Evolutionary conservation across 1,140 invertebrate genomes (phyloP).

Genomic region (Caenorhabditis latens): DNA sequence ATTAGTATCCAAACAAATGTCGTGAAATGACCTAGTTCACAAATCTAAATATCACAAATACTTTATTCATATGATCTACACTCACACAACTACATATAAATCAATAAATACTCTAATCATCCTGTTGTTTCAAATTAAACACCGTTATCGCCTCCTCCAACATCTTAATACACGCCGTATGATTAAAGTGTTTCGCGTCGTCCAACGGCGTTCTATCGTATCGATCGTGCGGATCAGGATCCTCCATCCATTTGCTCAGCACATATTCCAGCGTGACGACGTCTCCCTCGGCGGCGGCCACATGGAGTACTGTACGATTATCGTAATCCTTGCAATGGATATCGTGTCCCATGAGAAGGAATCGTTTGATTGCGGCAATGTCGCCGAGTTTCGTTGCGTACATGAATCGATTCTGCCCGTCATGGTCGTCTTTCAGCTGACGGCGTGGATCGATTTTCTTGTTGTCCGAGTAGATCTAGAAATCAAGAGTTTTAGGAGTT

Average conservation of each 20-base stretch:
- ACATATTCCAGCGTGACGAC: slow-evolving; percentile 63
- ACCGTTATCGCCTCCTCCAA: slow-evolving; percentile 41
- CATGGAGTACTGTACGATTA: slow-evolving; percentile 82
- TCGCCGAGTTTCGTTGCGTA: slow-evolving; percentile 88
- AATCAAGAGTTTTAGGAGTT: too few relatives aligned
- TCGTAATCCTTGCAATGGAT: slow-evolving; percentile 89
- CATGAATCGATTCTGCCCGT: slow-evolving; percentile 91
- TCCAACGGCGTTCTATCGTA: slow-evolving; percentile 66
- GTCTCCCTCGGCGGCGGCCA: slow-evolving; percentile 79
- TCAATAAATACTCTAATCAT: slow-evolving; percentile 7
- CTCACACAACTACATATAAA: too few relatives aligned
- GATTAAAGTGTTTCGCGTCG: slow-evolving; percentile 64
- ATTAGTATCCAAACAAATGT: too few relatives aligned
- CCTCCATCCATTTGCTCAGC: slow-evolving; percentile 86
- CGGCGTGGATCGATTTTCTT: slow-evolving; percentile 86
- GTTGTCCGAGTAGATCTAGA: slow-evolving; percentile 84
- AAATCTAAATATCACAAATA: background rate
- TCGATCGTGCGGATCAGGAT: slow-evolving; percentile 79
- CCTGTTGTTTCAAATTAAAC: slow-evolving; percentile 21
- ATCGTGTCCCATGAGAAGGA: slow-evolving; percentile 67
- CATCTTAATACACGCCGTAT: slow-evolving; percentile 63
- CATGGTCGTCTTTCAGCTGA: slow-evolving; percentile 85
- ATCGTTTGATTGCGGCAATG: slow-evolving; percentile 89
- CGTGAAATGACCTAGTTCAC: too few relatives aligned
- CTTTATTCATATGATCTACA: background rate